Base-by-base conservation (phyloP, 2,113 vertebrate species). In the Ceuthmochares aereus region DNA sequence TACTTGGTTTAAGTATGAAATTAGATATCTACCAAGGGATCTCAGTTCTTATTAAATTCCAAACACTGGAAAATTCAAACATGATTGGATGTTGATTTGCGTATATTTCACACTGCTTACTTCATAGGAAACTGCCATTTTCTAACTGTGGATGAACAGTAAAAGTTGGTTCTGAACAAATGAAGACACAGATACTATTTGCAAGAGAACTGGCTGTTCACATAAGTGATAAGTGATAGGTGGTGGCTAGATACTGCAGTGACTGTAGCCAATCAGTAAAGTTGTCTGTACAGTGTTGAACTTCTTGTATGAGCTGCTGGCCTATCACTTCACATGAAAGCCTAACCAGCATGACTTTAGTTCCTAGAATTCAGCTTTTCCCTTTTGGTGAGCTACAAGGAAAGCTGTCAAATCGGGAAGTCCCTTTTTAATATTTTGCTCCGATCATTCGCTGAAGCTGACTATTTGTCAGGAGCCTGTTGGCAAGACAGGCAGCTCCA, bases 161-260 rank as follows among this genome's bases (percentile, higher is more conserved):
- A 73, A 94, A 89, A 87, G 29, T 66, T 93, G 83, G 8, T 92
- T 93, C 59, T 86, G 78, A 90, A 85, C 63, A 90, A 89, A 90
- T 85, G 59, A 93, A 96, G 94, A 76, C 74, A 89, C 23, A 56
- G 60, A 59, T 85, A 30, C 82, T 91, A 73, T 93, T 89, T 67
- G 51, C 51, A 36, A 55, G 69, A 91, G 69, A 92, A 76, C 0
- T 64, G 69, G 58, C 62, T 91, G 82, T 74, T 51, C 11, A 7
- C 67, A 12, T 40, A 40, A 40, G 40, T 12, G 40, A 40, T 40
- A 40, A 40, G 51, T 19, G 7, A 58, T 69, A 91, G 37, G 42
- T 77, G 59, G 29, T 90, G 67, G 45, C 67, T 76, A 91, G 94
- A 76, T 80, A 76, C 49, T 51, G 23, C 18, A 40, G 40, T 66